Evolutionary conservation across 1,140 invertebrate species (phyloP).

Genomic region (Scaptomyza pallida): DNA sequence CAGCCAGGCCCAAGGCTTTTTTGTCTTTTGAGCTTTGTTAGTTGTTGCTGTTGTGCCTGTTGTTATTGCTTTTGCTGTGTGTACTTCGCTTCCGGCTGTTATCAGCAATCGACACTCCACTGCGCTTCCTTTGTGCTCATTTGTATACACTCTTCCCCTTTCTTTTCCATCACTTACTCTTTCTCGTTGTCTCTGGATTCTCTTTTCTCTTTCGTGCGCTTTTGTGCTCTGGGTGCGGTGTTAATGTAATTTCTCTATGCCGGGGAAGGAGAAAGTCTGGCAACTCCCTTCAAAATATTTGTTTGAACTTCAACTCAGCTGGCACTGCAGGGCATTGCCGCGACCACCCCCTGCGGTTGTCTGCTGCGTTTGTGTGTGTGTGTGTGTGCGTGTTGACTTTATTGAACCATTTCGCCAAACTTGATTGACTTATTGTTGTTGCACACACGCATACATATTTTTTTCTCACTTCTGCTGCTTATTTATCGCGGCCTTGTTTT

Average conservation of each 20-base stretch:
- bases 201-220: constrained; percentile 16
- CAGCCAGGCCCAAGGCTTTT: constrained; percentile 36
- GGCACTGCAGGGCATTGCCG: constrained; percentile 39
- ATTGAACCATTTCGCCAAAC: constrained; percentile 77
- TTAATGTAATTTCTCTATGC: constrained; percentile 67
- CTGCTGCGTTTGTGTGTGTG: constrained; percentile 1
- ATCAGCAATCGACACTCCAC: constrained; percentile 78
- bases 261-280: constrained; percentile 12
- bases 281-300: constrained; percentile 55
- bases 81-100: constrained; percentile 77
- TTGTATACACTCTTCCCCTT: constrained; percentile 30
- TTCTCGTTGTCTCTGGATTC: constrained; percentile 20
- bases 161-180: not conserved
- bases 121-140: constrained; percentile 56
- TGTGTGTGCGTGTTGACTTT: constrained; percentile 67
- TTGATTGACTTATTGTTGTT: constrained; percentile 73
- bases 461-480: constrained; percentile 32
- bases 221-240: constrained; percentile 62
- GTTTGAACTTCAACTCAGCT: constrained; percentile 66
- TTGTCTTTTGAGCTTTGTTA: constrained; percentile 72
- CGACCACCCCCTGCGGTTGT: constrained; percentile 13
- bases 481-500: constrained; percentile 33
- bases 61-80: constrained; percentile 42
- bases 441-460: constrained; percentile 11
- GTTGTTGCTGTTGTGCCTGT: constrained; percentile 15